Conservation (phyloP, 2,888 invertebrate species). For the Poecilus cupreus region DNA sequence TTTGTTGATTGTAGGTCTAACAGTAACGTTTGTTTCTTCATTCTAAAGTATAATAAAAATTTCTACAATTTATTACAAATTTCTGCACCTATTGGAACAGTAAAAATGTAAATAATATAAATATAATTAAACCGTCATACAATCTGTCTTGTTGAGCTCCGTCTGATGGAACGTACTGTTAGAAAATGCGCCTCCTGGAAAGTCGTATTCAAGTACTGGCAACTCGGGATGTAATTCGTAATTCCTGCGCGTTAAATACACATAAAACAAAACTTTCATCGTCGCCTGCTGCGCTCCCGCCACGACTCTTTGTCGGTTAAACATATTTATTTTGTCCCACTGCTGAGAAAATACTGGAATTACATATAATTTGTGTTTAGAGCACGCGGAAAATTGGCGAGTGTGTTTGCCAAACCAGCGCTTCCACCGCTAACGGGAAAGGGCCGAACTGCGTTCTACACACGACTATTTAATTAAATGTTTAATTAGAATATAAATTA, state of each 20-base stretch:
- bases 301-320: constrained; percentile 43
- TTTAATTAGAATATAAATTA: constrained; percentile 49
- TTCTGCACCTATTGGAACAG: too few relatives aligned
- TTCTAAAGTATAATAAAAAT: too few relatives aligned
- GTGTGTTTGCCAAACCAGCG: neutral
- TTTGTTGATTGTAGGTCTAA: too few relatives aligned
- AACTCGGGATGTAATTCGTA: constrained; percentile 44
- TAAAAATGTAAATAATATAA: too few relatives aligned
- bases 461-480: constrained; percentile 30
- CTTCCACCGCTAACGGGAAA: neutral
- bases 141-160: too few relatives aligned
- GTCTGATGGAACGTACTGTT: neutral
- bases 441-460: neutral
- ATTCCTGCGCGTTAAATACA: constrained; percentile 51
- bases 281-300: constrained; percentile 12
- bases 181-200: neutral
- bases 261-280: constrained; percentile 53
- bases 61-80: too few relatives aligned
- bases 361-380: constrained; percentile 42
- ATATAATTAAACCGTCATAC: too few relatives aligned
- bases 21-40: too few relatives aligned
- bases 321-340: constrained; percentile 53
- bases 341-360: constrained; percentile 41
- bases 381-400: neutral
- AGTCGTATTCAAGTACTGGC: neutral